Evolutionary conservation across 2,113 vertebrate genomes (phyloP), one percentile per base, ranked within the genome.

Genomic region (Leiothrix lutea): DNA sequence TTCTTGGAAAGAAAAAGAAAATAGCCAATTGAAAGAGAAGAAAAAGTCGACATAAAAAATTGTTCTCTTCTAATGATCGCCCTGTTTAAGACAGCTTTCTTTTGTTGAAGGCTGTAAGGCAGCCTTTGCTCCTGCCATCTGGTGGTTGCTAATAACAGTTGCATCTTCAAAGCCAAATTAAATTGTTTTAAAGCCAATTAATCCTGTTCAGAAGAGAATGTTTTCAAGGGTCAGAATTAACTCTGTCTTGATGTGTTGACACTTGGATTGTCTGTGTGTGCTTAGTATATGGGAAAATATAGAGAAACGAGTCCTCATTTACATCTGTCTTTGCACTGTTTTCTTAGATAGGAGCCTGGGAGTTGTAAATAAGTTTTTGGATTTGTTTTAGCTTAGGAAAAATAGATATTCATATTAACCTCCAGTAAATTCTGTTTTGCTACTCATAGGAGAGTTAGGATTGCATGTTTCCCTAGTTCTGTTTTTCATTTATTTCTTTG

Each of bases 61-160:
- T 57, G 22, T 64, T 88, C 50, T 87, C 50, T 88, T 94, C 75
- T 77, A 77, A 62, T n/a, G 66, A 62, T 67, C 3, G 65, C 78
- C 92, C 88, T 86, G 25, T 79, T 92, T 72, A 60, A 86, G 69
- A 29, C 36, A 4, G 80, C 75, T 85, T 94, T 94, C 95, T 97
- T 97, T 97, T 97, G 97, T 97, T 96, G 92, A 70, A 69, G 44
- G 42, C 28, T 96, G 69, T 79, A 58, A 90, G 92, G 92, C 42
- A 79, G 90, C 92, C 93, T 96, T 96, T 95, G 90, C 92, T 96
- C 94, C 97, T 98, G 98, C 98, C 98, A 98, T 96, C 98, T 98
- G 98, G 96, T 98, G 98, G 98, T 75, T 92, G 47, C 65, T 96
- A 69, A 60, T 81, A 51, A 85, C 75, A 95, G 94, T 85, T 97